A percentile compares a stretch with the other conserved stretches of the same genome.
phyloP scores from a whole-genome alignment of 2,113 vertebrate species.

The Prolemur simus region DNA sequence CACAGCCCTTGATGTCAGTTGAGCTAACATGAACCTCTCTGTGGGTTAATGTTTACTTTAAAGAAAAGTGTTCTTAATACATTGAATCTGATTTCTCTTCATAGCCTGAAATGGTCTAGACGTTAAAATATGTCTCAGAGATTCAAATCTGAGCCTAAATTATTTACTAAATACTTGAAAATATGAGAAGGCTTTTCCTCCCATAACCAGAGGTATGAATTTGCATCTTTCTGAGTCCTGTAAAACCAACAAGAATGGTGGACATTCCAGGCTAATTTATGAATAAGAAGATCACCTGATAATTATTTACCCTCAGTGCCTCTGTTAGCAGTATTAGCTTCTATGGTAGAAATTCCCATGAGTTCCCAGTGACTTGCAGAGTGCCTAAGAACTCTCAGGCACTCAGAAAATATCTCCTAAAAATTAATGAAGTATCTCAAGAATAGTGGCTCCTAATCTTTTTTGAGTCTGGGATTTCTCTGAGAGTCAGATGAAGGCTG shows the following conservation, averaged over 20 bases:
- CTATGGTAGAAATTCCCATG: background rate
- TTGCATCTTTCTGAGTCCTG: constrained; percentile 9
- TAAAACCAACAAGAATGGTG: background rate
- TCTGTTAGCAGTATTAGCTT: background rate
- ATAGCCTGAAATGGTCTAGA: background rate
- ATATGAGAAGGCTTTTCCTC: background rate
- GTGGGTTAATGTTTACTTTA: background rate
- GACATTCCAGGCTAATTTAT: background rate
- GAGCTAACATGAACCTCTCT: background rate
- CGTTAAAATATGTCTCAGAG: constrained; percentile 31
- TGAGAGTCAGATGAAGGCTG: background rate
- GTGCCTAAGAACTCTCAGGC: background rate
- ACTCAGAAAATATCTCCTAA: background rate
- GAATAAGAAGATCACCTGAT: background rate
- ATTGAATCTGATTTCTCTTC: constrained; percentile 29
- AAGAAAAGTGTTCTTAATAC: background rate
- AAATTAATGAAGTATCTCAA: background rate
- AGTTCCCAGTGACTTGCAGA: background rate
- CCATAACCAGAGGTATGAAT: background rate
- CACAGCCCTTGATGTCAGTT: background rate
- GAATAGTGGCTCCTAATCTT: background rate
- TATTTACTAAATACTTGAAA: constrained; percentile 49
- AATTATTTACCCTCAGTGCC: background rate
- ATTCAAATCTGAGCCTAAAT: background rate
- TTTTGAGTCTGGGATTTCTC: background rate